Evolutionary conservation across 2,888 invertebrate species (phyloP), one percentile per base, ranked within the genome.

Genomic region (Sesia bembeciformis): DNA sequence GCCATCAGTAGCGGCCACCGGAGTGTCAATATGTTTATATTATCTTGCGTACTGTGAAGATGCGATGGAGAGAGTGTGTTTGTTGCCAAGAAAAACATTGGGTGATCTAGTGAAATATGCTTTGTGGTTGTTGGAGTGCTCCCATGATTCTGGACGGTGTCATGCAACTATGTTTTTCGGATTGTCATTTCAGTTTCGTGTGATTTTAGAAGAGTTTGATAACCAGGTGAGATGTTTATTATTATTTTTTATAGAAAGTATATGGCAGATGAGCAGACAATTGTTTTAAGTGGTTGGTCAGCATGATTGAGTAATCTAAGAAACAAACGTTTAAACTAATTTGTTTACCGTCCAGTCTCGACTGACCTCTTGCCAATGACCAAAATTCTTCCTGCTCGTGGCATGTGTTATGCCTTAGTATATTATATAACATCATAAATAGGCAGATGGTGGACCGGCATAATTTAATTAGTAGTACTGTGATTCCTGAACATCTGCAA

Each of bases 151-250:
- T 0, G 98, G 98, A n/a, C 92, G 98, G 58, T 98, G 98, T 72
- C 98, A 99, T 83, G 98, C 98, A 3, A 97, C 98, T 40, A 98
- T 98, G 97, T 99, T 99, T 87, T 98, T 99, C 78, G 96, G 97
- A 0, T 92, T 98, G 52, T 96, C 97, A 4, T 98, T 98, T 81
- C 95, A 97, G 65, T 99, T 98, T 81, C 92, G 96, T 66, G 93
- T 97, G 1, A 97, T 99, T 69, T 87, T 99, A 5, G 97, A 98
- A 66, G 94, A 98, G 76, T 99, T 99, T 74, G 99, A 99, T 81
- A 91, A 91, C 43, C 92, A 92, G 83, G 90, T 85, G 0, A 57
- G 65, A 5, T 42, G 42, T 42, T 42, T 7, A 7, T 5, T 7
- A 7, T 42, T 42, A 6, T 42, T 6, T 42, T 42, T 42, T 23